phyloP scores from a whole-genome alignment of 2,113 vertebrate species.

The Epinephelus moara region DNA sequence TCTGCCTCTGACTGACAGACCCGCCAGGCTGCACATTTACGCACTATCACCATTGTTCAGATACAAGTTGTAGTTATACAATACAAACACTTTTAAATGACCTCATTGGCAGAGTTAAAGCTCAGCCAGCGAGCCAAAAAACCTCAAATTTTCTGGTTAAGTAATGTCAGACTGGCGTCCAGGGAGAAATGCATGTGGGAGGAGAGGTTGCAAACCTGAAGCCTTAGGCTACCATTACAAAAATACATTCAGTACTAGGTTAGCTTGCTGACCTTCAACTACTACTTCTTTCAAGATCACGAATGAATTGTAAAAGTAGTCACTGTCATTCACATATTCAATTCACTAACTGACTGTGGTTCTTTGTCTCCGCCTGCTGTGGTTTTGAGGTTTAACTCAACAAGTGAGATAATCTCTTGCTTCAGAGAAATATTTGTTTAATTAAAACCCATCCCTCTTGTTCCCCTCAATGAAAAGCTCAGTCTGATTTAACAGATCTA shows the following conservation, averaged over 20 bases:
- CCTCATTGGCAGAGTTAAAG: conserved; percentile 4
- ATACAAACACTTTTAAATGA: conserved; percentile 26
- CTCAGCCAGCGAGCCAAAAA: conserved; percentile 15
- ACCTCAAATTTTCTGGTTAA: neutral
- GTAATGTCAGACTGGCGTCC: conserved; percentile 6
- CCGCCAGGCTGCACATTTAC: conserved; percentile 44
- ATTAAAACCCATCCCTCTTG: neutral
- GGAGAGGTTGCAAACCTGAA: neutral
- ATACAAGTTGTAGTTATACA: conserved; percentile 39
- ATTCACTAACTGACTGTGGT: neutral
- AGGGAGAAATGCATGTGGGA: conserved; percentile 1
- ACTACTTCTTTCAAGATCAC: conserved; percentile 1
- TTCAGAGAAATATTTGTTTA: neutral
- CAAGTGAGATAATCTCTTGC: neutral
- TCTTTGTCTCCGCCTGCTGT: neutral
- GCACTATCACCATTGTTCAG: conserved; percentile 61
- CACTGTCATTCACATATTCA: conserved; percentile 1
- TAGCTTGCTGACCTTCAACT: neutral
- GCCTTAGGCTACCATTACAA: neutral
- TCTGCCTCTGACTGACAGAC: conserved; percentile 60
- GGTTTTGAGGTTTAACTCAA: conserved; percentile 16
- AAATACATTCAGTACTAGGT: neutral
- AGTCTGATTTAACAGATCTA: neutral
- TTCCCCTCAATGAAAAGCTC: neutral
- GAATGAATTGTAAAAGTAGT: neutral